Base-by-base conservation (phyloP, 2,797 vertebrate species). In the Loriculus beryllinus region DNA sequence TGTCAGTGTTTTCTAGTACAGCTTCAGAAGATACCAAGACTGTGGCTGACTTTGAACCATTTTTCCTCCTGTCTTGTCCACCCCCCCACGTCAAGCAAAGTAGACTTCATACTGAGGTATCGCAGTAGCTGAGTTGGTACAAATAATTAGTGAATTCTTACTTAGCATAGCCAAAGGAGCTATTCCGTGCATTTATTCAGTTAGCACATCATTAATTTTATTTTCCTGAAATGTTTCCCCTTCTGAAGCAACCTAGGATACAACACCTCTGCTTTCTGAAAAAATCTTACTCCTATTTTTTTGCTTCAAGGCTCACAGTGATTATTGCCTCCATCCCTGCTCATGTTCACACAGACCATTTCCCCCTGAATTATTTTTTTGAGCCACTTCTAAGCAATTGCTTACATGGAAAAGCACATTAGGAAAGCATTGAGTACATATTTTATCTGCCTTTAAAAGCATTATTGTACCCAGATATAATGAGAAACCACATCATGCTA, bases 191-290 rank as follows among this genome's bases (percentile, higher is more conserved):
- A 67, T 88, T 88, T 82, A 63, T 74, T 82, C 4, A 2, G 31
- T 95, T 91, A 91, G 47, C 59, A 63, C 6, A 0, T 67, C 37
- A 74, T 86, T 90, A 81, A 69, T 88, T 94, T 92, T 86, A 68
- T 86, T 91, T 87, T 85, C 35, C 48, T 80, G 70, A 43, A 74
- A 70, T 88, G 43, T 64, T 93, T 65, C 35, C 49, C 2, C 0
- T 86, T 88, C n/a, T 56, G 40, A 79, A 86, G 39, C 43, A 86
- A 47, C 16, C 37, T 90, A 74, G 35, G 42, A 63, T 65, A 69
- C 4, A 10, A 12, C 60, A 42, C 69, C 26, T 76, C 80, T 69
- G 17, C 69, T 77, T 84, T 79, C 80, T 67, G 79, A 57, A 91
- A 79, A 88, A 40, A 31, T 14, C n/a, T 40, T 47, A 25, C 10